A percentile compares a stretch with the other conserved stretches of the same genome.
phyloP scores from a whole-genome alignment of 30 jellyfish, hydroid and myxozoan species.

The Sanderia malayensis region DNA sequence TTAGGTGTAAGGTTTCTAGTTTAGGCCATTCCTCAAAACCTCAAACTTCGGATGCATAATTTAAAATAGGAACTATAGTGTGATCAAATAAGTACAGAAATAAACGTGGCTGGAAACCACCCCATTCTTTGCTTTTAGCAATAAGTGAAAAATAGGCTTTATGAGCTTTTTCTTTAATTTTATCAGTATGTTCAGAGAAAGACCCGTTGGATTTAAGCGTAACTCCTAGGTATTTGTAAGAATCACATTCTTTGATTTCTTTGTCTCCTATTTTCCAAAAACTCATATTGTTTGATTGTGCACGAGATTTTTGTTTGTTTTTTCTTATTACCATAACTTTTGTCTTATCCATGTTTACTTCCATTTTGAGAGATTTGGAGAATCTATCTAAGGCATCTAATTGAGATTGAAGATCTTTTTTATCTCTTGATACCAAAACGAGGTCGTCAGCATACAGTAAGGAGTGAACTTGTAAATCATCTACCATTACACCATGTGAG shows the following conservation, averaged over 20 bases:
- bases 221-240: neutral
- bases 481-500: slow-evolving; percentile 20
- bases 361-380: slow-evolving; percentile 15
- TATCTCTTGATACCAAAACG: slow-evolving; percentile 16
- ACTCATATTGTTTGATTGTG: neutral
- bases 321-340: slow-evolving; percentile 13
- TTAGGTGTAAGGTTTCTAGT: too few species aligned
- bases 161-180: slow-evolving; percentile 32
- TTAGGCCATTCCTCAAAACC: slow-evolving; percentile 47
- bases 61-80: too few species aligned
- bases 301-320: slow-evolving; percentile 4
- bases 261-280: neutral
- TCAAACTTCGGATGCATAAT: slow-evolving; percentile 26
- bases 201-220: neutral
- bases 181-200: slow-evolving; percentile 1
- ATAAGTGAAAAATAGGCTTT: slow-evolving; percentile 31
- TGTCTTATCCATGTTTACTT: slow-evolving; percentile 24
- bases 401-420: slow-evolving; percentile 32
- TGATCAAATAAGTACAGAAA: too few species aligned
- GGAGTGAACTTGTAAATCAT: slow-evolving; percentile 18
- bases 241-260: slow-evolving; percentile 6
- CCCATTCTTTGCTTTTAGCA: slow-evolving; percentile 37
- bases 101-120: slow-evolving; percentile 37
- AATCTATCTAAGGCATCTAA: slow-evolving; percentile 9
- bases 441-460: slow-evolving; percentile 39